These are phyloP conservation scores for Lutraria rhynchaena DNA, from an alignment of 1,140 invertebrate genomes.

Conservation along the genomic window DNA sequence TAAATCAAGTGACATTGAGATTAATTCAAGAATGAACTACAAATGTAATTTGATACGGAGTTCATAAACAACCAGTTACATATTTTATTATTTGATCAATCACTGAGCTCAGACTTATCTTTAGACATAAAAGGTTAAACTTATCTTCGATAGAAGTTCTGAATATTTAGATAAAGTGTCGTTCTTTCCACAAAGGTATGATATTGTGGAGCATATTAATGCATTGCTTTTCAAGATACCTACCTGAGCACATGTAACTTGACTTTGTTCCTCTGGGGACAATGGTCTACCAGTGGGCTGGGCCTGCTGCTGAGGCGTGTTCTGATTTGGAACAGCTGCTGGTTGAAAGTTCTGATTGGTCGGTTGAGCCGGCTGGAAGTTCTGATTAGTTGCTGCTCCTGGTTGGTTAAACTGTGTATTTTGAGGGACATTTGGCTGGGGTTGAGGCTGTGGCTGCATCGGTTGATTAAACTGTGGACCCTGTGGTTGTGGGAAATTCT, in stretches of 20 bases:
- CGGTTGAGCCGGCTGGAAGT: conserved; percentile 3
- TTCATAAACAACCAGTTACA: no score
- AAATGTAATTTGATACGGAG: no score
- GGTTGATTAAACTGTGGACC: conserved; percentile 21
- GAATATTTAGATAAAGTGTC: no score
- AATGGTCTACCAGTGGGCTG: background rate
- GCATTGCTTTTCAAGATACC: no score
- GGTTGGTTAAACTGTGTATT: background rate
- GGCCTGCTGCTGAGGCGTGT: background rate
- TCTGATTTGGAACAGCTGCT: background rate
- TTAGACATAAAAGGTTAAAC: no score
- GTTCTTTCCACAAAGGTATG: no score
- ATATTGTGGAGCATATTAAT: no score
- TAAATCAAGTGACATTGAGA: no score
- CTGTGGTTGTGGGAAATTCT: conserved; percentile 21
- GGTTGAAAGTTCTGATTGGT: conserved; percentile 41
- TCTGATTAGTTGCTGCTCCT: conserved; percentile 10
- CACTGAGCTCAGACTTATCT: no score
- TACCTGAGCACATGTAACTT: conserved; percentile 42
- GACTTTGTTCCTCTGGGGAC: conserved; percentile 38
- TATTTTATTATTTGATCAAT: no score
- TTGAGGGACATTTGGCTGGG: background rate
- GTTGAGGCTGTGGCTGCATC: background rate
- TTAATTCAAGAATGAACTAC: no score
- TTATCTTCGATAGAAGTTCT: no score